Evolutionary conservation across 2,888 invertebrate species (phyloP), one percentile per base, ranked within the genome.

Genomic region (Hirudinaria manillensis): DNA sequence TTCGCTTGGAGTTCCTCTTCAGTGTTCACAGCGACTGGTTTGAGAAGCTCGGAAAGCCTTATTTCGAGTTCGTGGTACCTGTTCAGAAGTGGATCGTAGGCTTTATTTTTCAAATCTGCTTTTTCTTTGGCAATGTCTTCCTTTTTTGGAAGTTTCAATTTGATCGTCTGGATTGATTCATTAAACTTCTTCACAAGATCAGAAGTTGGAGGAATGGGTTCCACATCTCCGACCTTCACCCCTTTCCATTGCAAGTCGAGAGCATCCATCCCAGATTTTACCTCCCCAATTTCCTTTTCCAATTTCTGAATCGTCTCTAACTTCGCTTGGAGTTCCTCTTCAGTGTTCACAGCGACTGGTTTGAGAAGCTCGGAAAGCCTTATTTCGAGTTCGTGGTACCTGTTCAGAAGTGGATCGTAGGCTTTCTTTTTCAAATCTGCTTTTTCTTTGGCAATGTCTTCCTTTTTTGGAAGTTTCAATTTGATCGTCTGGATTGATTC

Each of bases 261-360:
- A 32, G 24, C 16, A 7, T 67, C 67, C 16, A 67, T 32, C 3
- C 67, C 32, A 6, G 21, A 24, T 32, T 67, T 24, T 6, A 67
- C 67, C 21, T 67, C 67, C 7, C 34, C 67, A 67, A 67, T 67
- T 67, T 67, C 67, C 34, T 67, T 67, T 34, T 67, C 67, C 24
- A 67, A 32, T 21, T 34, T 67, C 67, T 67, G 67, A 6, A 29
- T 32, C 7, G 29, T 67, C 13, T 56, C 27, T 21, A 24, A 3
- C 16, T 56, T 56, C 13, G n/a, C 56, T 56, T 56, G n/a, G n/a
- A 56, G 27, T 56, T 56, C n/a, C 56, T 56, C 27, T 21, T 56
- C 56, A 56, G 3, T 27, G n/a, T 21, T 56, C n/a, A 56, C 56
- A 56, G 56, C n/a, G 6, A 27, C 27, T 56, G n/a, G 56, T 56